A percentile compares a stretch with the other conserved stretches of the same genome.
These are phyloP conservation scores for Xenopus petersii DNA, from an alignment of 2,797 vertebrate genomes.

Conservation along the genomic window DNA sequence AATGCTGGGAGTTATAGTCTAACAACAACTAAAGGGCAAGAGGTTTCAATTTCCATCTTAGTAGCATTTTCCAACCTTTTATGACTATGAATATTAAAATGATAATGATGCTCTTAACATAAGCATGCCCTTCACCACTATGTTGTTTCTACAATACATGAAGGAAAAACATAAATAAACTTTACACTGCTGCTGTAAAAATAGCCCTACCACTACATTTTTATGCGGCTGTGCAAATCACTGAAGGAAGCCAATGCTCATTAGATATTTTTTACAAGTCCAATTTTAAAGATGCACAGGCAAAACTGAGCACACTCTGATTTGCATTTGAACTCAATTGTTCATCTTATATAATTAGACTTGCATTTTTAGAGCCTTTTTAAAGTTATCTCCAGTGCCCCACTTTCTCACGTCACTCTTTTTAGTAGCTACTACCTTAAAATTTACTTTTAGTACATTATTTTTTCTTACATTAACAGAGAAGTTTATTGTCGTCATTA, in stretches of 20 bases:
- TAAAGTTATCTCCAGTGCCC: neutral
- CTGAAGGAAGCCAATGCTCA: neutral
- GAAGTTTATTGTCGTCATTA: constrained; percentile 3
- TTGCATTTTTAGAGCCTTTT: neutral
- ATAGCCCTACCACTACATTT: neutral
- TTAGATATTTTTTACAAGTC: neutral
- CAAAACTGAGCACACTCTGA: neutral
- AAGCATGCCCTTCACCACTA: neutral
- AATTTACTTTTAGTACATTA: constrained; percentile 2
- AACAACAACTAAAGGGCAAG: neutral
- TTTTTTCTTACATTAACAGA: neutral
- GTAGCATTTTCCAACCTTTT: neutral
- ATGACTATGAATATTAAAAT: neutral
- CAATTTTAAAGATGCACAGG: neutral
- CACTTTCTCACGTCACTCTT: neutral
- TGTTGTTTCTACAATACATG: neutral
- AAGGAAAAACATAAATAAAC: constrained; percentile 8
- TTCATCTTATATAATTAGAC: constrained; percentile 10
- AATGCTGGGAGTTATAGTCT: neutral
- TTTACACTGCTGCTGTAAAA: neutral
- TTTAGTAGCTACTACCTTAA: neutral
- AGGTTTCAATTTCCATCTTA: neutral
- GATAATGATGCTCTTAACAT: neutral
- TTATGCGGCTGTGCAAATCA: constrained; percentile 2
- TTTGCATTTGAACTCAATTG: constrained; percentile 3